These are phyloP conservation scores for Acanthisitta chloris DNA, from an alignment of 2,113 vertebrate species.

Conservation along the genomic window DNA sequence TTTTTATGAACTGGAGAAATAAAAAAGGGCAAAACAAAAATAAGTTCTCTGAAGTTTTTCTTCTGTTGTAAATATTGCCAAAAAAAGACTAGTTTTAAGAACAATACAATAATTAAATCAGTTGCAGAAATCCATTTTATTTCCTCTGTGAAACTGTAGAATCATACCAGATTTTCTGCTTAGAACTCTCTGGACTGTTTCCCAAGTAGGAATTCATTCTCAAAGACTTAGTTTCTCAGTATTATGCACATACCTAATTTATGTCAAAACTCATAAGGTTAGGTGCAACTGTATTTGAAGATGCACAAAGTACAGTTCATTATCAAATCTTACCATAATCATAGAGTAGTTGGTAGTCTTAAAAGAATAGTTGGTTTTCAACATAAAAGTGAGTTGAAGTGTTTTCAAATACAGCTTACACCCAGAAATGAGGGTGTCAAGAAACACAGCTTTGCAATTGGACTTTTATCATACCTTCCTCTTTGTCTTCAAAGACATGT, in stretches of 20 bases:
- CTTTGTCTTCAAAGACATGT: background rate
- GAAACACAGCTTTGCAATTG: background rate
- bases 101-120: background rate
- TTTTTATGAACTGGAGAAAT: background rate
- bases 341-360: background rate
- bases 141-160: background rate
- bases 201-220: background rate
- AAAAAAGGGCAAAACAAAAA: background rate
- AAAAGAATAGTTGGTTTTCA: background rate
- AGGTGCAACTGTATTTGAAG: background rate
- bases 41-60: background rate
- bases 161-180: background rate
- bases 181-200: background rate
- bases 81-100: background rate
- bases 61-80: background rate
- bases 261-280: background rate
- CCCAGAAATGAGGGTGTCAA: background rate
- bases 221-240: background rate
- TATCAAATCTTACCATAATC: background rate
- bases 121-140: background rate
- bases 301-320: background rate
- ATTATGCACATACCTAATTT: background rate
- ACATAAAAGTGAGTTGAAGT: background rate
- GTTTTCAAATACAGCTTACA: background rate
- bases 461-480: background rate